phyloP scores from a whole-genome alignment of 2,113 vertebrate species.

The Platysteira castanea region DNA sequence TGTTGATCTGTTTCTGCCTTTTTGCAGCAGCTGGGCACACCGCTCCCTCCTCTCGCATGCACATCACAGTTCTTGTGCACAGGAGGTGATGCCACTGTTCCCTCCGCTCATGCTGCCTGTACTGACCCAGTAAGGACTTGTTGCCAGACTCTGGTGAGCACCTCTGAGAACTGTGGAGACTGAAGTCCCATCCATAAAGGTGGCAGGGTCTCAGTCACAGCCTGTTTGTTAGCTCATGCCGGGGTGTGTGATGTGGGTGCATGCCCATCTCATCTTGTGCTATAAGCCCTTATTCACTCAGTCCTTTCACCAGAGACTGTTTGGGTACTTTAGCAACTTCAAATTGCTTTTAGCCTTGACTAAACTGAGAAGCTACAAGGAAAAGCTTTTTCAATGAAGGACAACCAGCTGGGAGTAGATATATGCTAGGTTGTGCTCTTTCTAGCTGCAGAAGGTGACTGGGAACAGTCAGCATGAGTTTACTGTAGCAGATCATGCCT shows the following conservation, averaged over 20 bases:
- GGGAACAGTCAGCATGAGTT: background rate
- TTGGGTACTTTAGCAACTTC: background rate
- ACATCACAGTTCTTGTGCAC: accelerated
- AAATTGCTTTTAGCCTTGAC: background rate
- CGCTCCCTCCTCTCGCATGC: background rate
- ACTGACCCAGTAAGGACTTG: background rate
- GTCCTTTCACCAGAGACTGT: background rate
- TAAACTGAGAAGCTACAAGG: background rate
- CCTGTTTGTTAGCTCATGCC: background rate
- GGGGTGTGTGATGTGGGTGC: accelerated
- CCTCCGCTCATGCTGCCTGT: background rate
- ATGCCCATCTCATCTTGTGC: background rate
- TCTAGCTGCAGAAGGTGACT: background rate
- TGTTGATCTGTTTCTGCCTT: background rate
- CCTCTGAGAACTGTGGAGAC: background rate
- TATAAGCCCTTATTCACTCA: background rate
- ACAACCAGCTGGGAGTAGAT: background rate
- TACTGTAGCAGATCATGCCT: background rate
- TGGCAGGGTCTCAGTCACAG: background rate
- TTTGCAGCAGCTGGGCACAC: background rate
- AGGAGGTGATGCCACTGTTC: background rate
- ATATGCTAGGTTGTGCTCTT: background rate
- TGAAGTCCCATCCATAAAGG: background rate
- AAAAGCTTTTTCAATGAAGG: background rate
- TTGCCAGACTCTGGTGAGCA: background rate